These are phyloP conservation scores for Pristionchus exspectatus DNA, from an alignment of 2,888 invertebrate species.

Conservation along the genomic window DNA sequence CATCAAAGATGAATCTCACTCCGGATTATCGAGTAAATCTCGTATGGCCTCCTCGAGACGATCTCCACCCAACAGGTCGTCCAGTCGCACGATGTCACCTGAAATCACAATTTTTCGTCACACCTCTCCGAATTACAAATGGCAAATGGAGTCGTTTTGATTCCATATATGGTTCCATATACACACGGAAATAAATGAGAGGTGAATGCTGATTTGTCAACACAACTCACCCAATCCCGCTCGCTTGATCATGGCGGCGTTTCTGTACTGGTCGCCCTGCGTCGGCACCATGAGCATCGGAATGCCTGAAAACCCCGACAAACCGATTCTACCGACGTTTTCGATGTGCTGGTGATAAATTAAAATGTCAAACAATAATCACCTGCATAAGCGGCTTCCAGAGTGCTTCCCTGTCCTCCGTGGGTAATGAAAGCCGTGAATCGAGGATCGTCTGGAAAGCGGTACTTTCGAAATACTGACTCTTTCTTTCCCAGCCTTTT, in stretches of 20 bases:
- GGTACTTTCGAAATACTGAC: too few species aligned
- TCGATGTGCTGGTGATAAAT: too few species aligned
- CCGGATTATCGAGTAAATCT: neutral
- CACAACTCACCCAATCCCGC: neutral
- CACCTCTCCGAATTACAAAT: too few species aligned
- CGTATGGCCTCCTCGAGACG: neutral
- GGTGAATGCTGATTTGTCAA: neutral
- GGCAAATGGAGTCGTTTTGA: too few species aligned
- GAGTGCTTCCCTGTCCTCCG: constrained; percentile 16
- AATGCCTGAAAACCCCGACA: neutral
- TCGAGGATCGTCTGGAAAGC: neutral
- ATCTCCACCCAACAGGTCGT: neutral
- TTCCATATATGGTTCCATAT: too few species aligned
- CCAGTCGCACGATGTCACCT: neutral
- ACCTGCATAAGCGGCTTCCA: constrained; percentile 13
- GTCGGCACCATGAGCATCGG: constrained; percentile 29
- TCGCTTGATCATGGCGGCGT: constrained; percentile 15
- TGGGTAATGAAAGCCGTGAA: neutral
- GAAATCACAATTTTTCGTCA: neutral
- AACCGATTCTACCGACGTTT: too few species aligned
- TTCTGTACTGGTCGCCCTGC: constrained; percentile 32
- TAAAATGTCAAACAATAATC: neutral
- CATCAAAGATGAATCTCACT: neutral
- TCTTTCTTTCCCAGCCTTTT: neutral
- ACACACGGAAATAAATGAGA: too few species aligned